Evolutionary conservation across 23 tunicate species (phyloP).

Genomic region (Trididemnum nubilum): DNA sequence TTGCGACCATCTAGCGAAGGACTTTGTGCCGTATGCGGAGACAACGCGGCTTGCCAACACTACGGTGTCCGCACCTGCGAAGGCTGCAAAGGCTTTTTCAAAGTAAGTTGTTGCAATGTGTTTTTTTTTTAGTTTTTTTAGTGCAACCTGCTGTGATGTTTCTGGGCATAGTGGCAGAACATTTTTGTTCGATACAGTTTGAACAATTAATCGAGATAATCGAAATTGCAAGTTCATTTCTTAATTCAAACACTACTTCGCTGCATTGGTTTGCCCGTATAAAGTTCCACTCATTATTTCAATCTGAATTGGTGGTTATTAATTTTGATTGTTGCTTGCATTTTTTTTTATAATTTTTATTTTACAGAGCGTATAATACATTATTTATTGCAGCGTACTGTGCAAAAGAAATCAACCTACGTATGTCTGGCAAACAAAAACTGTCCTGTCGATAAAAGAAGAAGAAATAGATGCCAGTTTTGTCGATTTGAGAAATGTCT

Average conservation of each 20-base stretch:
- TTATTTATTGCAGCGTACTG: slow-evolving; percentile 88
- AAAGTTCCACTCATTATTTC: too few relatives aligned
- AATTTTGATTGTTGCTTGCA: too few relatives aligned
- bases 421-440: slow-evolving; percentile 97
- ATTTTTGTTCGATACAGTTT: too few relatives aligned
- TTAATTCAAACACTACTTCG: too few relatives aligned
- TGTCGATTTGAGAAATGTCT: slow-evolving; percentile 99
- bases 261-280: too few relatives aligned
- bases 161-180: too few relatives aligned
- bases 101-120: slow-evolving; percentile 48
- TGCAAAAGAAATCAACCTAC: slow-evolving; percentile 96
- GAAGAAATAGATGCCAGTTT: slow-evolving; percentile 97
- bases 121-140: background rate
- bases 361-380: background rate
- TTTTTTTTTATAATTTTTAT: background rate
- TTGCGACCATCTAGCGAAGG: slow-evolving; percentile 85
- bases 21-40: slow-evolving; percentile 97
- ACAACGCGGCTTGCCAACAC: slow-evolving; percentile 98
- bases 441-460: slow-evolving; percentile 92
- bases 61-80: slow-evolving; percentile 99
- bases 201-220: too few relatives aligned
- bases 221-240: too few relatives aligned
- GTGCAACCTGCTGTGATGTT: slow-evolving; percentile 1
- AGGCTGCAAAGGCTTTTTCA: slow-evolving; percentile 99
- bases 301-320: too few relatives aligned